Evolutionary conservation across 2,113 vertebrate genomes (phyloP).

Genomic region (Podarcis cretensis): DNA sequence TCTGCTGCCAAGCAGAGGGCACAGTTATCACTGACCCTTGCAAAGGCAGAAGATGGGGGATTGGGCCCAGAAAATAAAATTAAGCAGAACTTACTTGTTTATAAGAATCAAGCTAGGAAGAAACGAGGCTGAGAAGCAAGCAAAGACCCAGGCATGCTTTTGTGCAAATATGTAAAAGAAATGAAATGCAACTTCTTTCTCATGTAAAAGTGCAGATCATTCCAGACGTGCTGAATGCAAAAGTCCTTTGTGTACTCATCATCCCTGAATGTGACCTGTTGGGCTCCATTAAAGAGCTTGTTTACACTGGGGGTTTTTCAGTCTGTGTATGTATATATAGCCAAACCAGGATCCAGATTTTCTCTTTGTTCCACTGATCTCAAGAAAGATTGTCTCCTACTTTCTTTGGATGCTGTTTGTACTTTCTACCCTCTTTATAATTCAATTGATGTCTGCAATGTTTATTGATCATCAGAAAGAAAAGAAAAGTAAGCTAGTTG

Average conservation of each 20-base stretch:
- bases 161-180: not conserved
- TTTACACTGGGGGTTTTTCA: slow-evolving; percentile 56
- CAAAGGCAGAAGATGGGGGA: not conserved
- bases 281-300: slow-evolving; percentile 26
- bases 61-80: not conserved
- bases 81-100: not conserved
- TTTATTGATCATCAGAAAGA: slow-evolving; percentile 12
- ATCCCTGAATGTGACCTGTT: slow-evolving; percentile 23
- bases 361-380: slow-evolving; percentile 46
- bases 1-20: not conserved
- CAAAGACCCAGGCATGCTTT: not conserved
- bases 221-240: slow-evolving; percentile 6
- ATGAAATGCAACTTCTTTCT: not conserved
- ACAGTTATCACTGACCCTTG: too few relatives aligned
- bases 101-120: not conserved
- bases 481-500: not conserved
- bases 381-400: slow-evolving; percentile 24
- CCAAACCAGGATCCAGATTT: not conserved
- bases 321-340: slow-evolving; percentile 24
- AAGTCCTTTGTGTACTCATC: not conserved
- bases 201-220: slow-evolving; percentile 7
- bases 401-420: slow-evolving; percentile 42
- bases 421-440: slow-evolving; percentile 11
- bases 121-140: not conserved
- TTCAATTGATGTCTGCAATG: slow-evolving; percentile 33